Conservation (phyloP, 2,797 vertebrate species). For the Channallabes apus region DNA sequence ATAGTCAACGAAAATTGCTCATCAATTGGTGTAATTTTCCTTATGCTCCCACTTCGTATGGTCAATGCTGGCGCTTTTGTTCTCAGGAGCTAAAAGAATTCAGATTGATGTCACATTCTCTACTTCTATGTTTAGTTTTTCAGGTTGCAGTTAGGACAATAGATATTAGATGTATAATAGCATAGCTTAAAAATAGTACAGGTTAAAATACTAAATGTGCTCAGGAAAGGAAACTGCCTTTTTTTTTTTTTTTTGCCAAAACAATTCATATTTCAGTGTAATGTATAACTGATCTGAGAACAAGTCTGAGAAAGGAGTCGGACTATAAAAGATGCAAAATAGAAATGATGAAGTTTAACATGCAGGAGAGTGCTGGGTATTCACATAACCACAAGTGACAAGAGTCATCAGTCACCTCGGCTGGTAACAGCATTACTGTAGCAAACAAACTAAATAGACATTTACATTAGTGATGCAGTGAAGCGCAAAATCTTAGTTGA, state of each 20-base stretch:
- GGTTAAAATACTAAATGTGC: not conserved
- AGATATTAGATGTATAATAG: conserved; percentile 3
- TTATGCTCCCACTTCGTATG: conserved; percentile 29
- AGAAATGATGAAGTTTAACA: not conserved
- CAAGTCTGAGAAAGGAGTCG: not conserved
- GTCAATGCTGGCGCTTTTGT: conserved; percentile 24
- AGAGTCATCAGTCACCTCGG: not conserved
- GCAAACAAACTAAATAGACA: not conserved
- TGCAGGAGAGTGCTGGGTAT: not conserved
- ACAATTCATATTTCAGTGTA: not conserved
- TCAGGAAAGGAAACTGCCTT: not conserved
- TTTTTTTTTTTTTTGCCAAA: not conserved
- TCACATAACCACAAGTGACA: not conserved
- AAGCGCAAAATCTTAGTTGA: not conserved
- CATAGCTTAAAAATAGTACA: not conserved
- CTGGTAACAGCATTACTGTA: not conserved
- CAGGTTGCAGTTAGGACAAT: not conserved
- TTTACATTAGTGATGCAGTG: not conserved
- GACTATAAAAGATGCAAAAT: not conserved
- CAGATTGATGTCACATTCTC: not conserved
- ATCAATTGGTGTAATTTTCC: conserved; percentile 39
- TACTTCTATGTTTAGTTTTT: not conserved
- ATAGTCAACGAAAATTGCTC: conserved; percentile 30
- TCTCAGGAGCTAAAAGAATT: conserved; percentile 12
- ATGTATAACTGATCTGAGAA: too few relatives aligned